phyloP scores from a whole-genome alignment of 2,113 vertebrate genomes.

The Siphamia tubifer region DNA sequence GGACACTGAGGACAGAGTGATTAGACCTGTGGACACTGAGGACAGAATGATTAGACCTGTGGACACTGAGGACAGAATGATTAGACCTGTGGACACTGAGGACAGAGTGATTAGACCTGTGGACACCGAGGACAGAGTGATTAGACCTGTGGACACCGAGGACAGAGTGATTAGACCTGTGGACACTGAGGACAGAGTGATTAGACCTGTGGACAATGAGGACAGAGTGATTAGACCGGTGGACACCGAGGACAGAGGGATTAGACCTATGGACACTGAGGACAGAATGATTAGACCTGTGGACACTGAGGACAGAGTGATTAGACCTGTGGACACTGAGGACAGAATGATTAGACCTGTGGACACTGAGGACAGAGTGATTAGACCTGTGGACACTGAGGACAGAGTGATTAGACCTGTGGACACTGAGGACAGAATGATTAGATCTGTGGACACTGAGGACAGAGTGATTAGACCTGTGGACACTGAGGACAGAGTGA shows the following conservation, averaged over 20 bases:
- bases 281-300: no score
- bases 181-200: constrained; percentile 18
- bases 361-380: no score
- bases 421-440: constrained; percentile 30
- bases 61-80: constrained; percentile 30
- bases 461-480: constrained; percentile 26
- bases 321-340: constrained; percentile 26
- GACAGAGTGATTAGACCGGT: no score
- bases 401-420: constrained; percentile 26
- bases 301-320: constrained; percentile 32
- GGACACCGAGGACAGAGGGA: constrained; percentile 32
- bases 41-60: constrained; percentile 26
- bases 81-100: constrained; percentile 26
- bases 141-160: no score
- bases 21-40: no score
- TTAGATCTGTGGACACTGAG: no score
- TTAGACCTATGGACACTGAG: constrained; percentile 26
- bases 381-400: no score
- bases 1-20: no score
- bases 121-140: constrained; percentile 30
- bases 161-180: constrained; percentile 26
- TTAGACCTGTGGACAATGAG: no score
- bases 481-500: constrained; percentile 30
- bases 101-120: constrained; percentile 26
- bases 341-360: no score